Percentiles rank a stretch among this genome's conserved stretches.
Evolutionary conservation across 2,113 vertebrate genomes (phyloP).

Genomic region (Mirza zaza): DNA sequence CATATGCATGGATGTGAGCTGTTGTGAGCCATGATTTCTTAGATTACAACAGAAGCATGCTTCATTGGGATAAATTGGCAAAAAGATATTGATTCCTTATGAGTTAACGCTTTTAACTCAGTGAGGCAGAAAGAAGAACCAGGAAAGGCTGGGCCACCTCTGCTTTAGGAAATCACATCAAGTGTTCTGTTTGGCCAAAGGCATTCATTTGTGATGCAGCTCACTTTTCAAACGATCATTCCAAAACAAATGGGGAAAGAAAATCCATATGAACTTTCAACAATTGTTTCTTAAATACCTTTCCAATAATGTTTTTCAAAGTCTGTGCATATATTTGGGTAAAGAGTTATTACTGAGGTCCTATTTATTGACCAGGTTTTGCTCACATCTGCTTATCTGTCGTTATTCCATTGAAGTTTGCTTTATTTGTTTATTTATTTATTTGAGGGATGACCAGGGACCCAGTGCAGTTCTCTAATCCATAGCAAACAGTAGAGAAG

Average conservation of each 20-base stretch:
- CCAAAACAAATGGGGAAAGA: neutral
- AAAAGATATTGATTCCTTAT: slow-evolving; percentile 56
- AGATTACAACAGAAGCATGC: slow-evolving; percentile 59
- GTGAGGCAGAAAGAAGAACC: neutral
- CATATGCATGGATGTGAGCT: slow-evolving; percentile 72
- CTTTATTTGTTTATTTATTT: slow-evolving; percentile 45
- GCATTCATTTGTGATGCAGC: neutral
- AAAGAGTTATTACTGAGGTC: slow-evolving; percentile 72
- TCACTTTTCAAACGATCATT: slow-evolving; percentile 52
- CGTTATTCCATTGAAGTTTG: slow-evolving; percentile 62
- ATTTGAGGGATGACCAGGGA: slow-evolving; percentile 70
- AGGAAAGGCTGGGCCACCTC: neutral
- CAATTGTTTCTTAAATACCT: slow-evolving; percentile 65
- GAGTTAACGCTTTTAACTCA: slow-evolving; percentile 18
- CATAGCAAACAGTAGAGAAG: neutral
- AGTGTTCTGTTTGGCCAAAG: slow-evolving; percentile 38
- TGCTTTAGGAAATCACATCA: slow-evolving; percentile 67
- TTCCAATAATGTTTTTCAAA: slow-evolving; percentile 57
- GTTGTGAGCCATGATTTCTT: slow-evolving; percentile 78
- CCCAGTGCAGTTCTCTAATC: slow-evolving; percentile 64
- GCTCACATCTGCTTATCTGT: slow-evolving; percentile 71
- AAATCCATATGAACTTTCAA: slow-evolving; percentile 65
- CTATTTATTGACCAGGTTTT: slow-evolving; percentile 68
- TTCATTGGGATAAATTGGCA: slow-evolving; percentile 53
- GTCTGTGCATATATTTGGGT: slow-evolving; percentile 77